Evolutionary conservation across 1,140 invertebrate species (phyloP), one percentile per base, ranked within the genome.

Genomic region (Apis cerana): DNA sequence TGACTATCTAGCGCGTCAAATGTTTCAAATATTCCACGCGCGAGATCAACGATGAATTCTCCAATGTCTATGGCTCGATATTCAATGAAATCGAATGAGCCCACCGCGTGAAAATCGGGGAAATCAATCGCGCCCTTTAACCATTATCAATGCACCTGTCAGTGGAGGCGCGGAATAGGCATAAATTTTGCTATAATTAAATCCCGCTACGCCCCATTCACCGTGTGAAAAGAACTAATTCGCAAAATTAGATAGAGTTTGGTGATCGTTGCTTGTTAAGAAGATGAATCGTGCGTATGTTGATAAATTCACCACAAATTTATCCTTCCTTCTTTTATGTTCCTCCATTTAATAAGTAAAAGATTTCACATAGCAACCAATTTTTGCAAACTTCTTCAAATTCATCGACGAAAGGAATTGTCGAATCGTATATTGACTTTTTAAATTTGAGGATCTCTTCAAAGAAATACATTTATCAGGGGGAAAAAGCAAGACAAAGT

Each of bases 51-150:
- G 48, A 69, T 50, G 67, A 70, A 27, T 54, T 70, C 69, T 27
- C 69, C 33, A 10, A 33, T 65, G 33, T 21, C 19, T 67, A 19
- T 27, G 10, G 27, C 19, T 21, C 9, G 64, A 65, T 65, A 65
- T 65, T 65, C 64, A 23, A n/a, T 54, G 48, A 17, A 48, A 11
- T 23, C 69, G 69, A 52, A n/a, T 10, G 50, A 27, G 69, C n/a
- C 48, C 27, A 17, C 15, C 23, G n/a, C 9, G 48, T 54, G 48
- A 23, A 27, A 70, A 70, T 70, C 23, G 69, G 43, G 50, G 4
- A 70, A 52, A 70, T 70, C 50, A 70, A 70, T 70, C 69, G 69
- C 54, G 54, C 50, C 69, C 50, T 70, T 70, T 54, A 54, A 54
- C 23, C 69, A 54, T 70, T 70, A 54, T 52, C 48, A 27, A 70